Base-by-base conservation (phyloP, 2,888 invertebrate genomes). In the Chrysolina haemoptera region DNA sequence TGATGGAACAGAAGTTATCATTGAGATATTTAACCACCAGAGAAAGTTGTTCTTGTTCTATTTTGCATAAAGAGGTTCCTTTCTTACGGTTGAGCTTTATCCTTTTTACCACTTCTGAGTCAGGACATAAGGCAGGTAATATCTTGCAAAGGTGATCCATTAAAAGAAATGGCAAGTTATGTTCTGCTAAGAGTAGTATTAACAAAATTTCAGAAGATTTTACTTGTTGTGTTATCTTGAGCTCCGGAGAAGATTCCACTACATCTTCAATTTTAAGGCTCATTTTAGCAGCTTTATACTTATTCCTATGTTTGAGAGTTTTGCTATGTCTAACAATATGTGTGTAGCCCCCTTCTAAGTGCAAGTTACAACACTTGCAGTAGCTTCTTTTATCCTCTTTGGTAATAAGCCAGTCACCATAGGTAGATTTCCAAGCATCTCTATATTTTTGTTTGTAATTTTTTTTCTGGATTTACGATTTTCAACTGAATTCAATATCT, bases 51-150 rank as follows among this genome's bases (percentile, higher is more conserved):
- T 67, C 22, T 53, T 27, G 43, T 27, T 53, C 76, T 40, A 75
- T 77, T 55, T 74, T 75, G 53, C 76, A 76, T 43, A 79, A 72
- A 18, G 48, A 66, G 20, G 76, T 74, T 63, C 63, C 74, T 70
- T 79, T 79, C 18, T 78, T 78, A 74, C 71, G 72, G 35, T 70
- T 73, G 68, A 78, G 78, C 50, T 70, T 48, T 27, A 80, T 67
- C 43, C 70, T 50, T 16, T 55, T 40, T 41, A 74, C 72, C 41
- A 72, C 55, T 22, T 59, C 46, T 64, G 64, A 62, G 27, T 78
- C 75, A n/a, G 46, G 46, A 53, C 73, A 67, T 18, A 76, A 46
- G 62, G 67, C 65, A 53, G 66, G 62, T 14, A 79, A 65, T 16
- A 74, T 62, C 75, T 78, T 41, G 12, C 71, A 48, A 16, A 80